A percentile compares a stretch with the other conserved stretches of the same genome.
phyloP scores from a whole-genome alignment of 2,113 vertebrate species.

The Brachyhypopomus occidentalis region DNA sequence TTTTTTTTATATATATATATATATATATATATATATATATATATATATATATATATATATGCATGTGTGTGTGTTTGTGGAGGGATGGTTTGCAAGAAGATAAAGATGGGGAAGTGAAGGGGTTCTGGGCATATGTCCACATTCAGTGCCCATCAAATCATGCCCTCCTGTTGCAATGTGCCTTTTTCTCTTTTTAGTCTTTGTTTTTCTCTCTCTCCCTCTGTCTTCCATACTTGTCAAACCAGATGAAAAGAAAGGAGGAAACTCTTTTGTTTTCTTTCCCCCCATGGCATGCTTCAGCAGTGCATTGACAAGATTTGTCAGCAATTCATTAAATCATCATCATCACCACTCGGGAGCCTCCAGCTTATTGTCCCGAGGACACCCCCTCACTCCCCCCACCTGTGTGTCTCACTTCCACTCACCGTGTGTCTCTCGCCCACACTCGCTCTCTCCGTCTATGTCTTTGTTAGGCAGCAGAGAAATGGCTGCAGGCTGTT shows the following conservation, averaged over 20 bases:
- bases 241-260: too few relatives aligned
- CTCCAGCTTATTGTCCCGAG: conserved; percentile 12
- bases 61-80: conserved; percentile 30
- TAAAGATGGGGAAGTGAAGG: background rate
- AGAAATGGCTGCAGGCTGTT: conserved; percentile 24
- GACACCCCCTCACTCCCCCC: background rate
- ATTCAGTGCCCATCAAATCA: background rate
- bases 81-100: background rate
- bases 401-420: background rate
- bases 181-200: background rate
- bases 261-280: conserved; percentile 31
- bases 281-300: conserved; percentile 23
- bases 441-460: background rate
- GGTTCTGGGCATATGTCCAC: conserved; percentile 47
- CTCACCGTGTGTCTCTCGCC: conserved; percentile 5
- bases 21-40: too few relatives aligned
- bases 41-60: background rate
- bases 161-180: background rate
- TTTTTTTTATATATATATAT: too few relatives aligned
- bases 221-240: too few relatives aligned
- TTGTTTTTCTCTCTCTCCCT: conserved; percentile 7
- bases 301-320: conserved; percentile 35
- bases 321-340: conserved; percentile 55
- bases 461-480: background rate
- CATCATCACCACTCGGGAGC: conserved; percentile 26